phyloP scores from a whole-genome alignment of 2,888 invertebrate genomes.

The Drosophila affinis region DNA sequence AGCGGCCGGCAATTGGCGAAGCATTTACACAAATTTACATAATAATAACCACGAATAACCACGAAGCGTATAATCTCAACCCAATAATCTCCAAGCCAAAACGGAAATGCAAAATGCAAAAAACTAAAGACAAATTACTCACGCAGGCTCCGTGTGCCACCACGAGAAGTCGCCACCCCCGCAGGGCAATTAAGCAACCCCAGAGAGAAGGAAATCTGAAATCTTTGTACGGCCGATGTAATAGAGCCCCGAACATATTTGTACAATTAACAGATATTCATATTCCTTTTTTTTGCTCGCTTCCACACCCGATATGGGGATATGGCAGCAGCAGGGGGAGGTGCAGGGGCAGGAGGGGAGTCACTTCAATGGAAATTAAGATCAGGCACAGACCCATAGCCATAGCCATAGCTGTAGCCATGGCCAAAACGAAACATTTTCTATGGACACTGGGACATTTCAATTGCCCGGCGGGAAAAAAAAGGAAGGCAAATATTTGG shows the following conservation, averaged over 20 bases:
- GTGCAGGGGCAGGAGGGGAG: neutral
- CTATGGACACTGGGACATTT: slow-evolving; percentile 61
- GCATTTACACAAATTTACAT: slow-evolving; percentile 18
- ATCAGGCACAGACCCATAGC: slow-evolving; percentile 6
- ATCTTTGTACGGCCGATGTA: slow-evolving; percentile 12
- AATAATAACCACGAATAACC: slow-evolving; percentile 28
- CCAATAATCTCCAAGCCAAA: slow-evolving; percentile 20
- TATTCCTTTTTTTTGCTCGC: slow-evolving; percentile 36
- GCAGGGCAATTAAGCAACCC: slow-evolving; percentile 36
- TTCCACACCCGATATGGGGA: neutral
- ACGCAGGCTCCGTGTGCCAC: neutral
- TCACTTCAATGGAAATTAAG: slow-evolving; percentile 32
- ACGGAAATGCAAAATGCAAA: slow-evolving; percentile 29
- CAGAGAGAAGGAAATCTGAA: slow-evolving; percentile 6
- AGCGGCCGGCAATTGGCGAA: slow-evolving; percentile 1
- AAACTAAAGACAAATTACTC: slow-evolving; percentile 29
- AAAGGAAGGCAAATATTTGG: slow-evolving; percentile 26
- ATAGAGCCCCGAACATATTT: slow-evolving; percentile 21
- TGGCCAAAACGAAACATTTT: slow-evolving; percentile 23
- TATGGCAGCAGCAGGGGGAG: neutral
- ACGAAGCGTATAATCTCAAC: slow-evolving; percentile 1
- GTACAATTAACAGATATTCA: slow-evolving; percentile 70
- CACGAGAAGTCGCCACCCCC: no score
- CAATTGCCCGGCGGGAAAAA: slow-evolving; percentile 57
- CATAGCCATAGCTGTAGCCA: no score